Evolutionary conservation across 2,888 invertebrate species (phyloP), one percentile per base, ranked within the genome.

Genomic region (Seira musarum): DNA sequence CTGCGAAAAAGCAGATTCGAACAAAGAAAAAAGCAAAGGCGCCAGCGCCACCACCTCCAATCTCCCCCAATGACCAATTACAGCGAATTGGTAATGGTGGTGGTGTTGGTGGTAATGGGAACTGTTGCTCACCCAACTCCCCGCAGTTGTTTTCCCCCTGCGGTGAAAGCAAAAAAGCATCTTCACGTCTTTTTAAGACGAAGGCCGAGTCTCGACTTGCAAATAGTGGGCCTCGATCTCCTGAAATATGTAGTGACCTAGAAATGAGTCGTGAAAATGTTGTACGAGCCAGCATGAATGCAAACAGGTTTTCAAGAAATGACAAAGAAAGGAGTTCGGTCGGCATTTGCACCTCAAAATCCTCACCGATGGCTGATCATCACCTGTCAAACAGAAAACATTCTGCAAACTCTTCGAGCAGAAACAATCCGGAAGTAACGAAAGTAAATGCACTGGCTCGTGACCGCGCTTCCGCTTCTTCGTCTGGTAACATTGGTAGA

Each of bases 21-120:
- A 91, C 92, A 77, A 93, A 93, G 87, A 93, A 95, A 88, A 94
- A 94, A 89, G 94, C 94, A 88, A 92, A 93, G 90, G 95, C 95
- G 1, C 94, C 94, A 19, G 91, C 92, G 80, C 93, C 94, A 74
- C 92, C 91, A n/a, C n/a, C n/a, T n/a, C n/a, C n/a, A 19, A 90
- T 87, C 66, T 87, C 87, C 8, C 61, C 75, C 1, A 60, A 21
- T 24, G 61, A 79, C 1, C 76, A 80, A 8, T 21, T 40, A 0
- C n/a, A 49, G 5, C 49, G 70, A 19, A 69, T 73, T 19, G 64
- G 66, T 19, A 69, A 68, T 0, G 67, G 74, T 19, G 53, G 60
- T n/a, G 13, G 6, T 10, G n/a, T 61, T n/a, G n/a, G n/a, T n/a
- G n/a, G n/a, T n/a, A n/a, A 63, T 64, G 64, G 35, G 24, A 21